phyloP scores from a whole-genome alignment of 2,888 invertebrate species.

The Athalia cordata region DNA sequence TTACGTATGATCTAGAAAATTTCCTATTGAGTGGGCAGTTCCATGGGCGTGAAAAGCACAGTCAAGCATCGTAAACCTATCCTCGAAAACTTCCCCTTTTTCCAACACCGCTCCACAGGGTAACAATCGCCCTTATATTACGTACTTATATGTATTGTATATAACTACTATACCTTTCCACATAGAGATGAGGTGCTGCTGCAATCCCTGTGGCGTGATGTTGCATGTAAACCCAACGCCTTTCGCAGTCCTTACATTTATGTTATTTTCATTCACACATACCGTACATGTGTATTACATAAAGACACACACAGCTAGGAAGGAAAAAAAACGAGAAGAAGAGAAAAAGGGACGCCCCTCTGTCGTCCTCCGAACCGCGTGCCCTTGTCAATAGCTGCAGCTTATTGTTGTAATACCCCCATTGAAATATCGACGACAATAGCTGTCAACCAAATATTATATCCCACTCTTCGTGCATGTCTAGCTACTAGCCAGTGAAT shows the following conservation, averaged over 20 bases:
- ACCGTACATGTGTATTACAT: neutral
- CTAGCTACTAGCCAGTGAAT: neutral
- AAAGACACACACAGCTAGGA: neutral
- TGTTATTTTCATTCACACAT: too few relatives aligned
- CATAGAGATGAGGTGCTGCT: slow-evolving; percentile 43
- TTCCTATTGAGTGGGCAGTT: too few relatives aligned
- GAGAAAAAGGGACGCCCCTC: neutral
- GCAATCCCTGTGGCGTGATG: too few relatives aligned
- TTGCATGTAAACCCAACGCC: neutral
- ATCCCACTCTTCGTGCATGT: neutral
- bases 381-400: slow-evolving; percentile 60
- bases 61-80: slow-evolving; percentile 64
- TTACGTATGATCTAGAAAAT: too few relatives aligned
- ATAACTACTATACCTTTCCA: slow-evolving; percentile 56
- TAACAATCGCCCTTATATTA: neutral
- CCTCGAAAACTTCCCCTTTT: slow-evolving; percentile 43
- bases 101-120: slow-evolving; percentile 36
- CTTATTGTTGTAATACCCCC: slow-evolving; percentile 68
- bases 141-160: slow-evolving; percentile 39
- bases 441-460: slow-evolving; percentile 57
- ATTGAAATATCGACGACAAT: slow-evolving; percentile 66
- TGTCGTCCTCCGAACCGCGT: slow-evolving; percentile 9
- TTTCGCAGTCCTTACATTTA: neutral
- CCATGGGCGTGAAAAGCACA: slow-evolving; percentile 71
- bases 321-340: neutral